These are phyloP conservation scores for Aromia moschata DNA, from an alignment of 2,888 invertebrate genomes.

Conservation along the genomic window DNA sequence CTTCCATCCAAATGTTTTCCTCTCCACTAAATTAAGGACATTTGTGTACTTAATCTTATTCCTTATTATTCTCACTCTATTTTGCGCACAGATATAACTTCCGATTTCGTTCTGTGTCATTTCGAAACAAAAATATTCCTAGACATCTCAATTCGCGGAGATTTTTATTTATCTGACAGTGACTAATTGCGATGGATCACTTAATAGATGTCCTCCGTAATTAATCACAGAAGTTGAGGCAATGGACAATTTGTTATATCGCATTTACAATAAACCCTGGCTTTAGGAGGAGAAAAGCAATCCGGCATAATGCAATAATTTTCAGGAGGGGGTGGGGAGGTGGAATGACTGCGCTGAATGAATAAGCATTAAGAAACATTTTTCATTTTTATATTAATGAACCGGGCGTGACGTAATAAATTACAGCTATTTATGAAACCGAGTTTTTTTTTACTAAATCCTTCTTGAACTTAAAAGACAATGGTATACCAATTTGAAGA, in stretches of 20 bases:
- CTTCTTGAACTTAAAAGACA: too few relatives aligned
- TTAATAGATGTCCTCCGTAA: slow-evolving; percentile 8
- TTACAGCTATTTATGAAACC: too few relatives aligned
- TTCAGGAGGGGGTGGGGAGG: background rate
- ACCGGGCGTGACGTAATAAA: background rate
- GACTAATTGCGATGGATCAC: slow-evolving; percentile 9
- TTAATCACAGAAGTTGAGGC: slow-evolving; percentile 9
- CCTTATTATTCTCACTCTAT: too few relatives aligned
- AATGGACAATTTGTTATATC: background rate
- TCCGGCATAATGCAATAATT: background rate
- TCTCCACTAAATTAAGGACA: too few relatives aligned
- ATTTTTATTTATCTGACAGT: slow-evolving; percentile 7
- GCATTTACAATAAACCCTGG: slow-evolving; percentile 2
- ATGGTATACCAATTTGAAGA: too few relatives aligned
- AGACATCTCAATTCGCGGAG: background rate
- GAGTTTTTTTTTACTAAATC: too few relatives aligned
- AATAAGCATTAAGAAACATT: background rate
- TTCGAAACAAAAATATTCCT: background rate
- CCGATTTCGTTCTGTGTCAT: too few relatives aligned
- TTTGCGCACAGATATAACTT: too few relatives aligned
- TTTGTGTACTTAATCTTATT: too few relatives aligned
- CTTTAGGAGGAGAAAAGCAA: background rate
- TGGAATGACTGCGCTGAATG: background rate
- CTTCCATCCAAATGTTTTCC: too few relatives aligned
- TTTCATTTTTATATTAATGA: background rate